These are phyloP conservation scores for Micronycteris hirsuta DNA, from an alignment of 2,113 vertebrate genomes.

Conservation along the genomic window DNA sequence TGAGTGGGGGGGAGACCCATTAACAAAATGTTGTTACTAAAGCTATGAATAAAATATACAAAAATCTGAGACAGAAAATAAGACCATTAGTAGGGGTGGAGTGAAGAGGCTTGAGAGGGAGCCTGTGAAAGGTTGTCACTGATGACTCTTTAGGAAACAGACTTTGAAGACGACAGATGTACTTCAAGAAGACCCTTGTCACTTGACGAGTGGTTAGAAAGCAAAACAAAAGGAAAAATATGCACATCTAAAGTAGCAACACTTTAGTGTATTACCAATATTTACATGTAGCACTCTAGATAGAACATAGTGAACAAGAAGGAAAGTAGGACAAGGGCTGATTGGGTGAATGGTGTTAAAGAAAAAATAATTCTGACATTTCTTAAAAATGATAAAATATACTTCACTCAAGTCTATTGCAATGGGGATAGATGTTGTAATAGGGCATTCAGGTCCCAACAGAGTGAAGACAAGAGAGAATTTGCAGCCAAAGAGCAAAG, in stretches of 20 bases:
- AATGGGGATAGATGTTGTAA: background rate
- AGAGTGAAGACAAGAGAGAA: background rate
- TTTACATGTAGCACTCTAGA: background rate
- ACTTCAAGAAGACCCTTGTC: background rate
- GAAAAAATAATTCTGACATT: background rate
- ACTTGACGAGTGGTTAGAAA: background rate
- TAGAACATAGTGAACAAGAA: background rate
- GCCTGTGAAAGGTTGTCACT: background rate
- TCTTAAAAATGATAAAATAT: background rate
- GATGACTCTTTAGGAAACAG: background rate
- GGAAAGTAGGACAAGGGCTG: background rate
- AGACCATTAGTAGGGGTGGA: background rate
- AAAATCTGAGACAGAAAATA: background rate
- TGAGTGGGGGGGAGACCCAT: background rate
- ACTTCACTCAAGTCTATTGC: background rate
- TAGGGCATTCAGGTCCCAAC: background rate
- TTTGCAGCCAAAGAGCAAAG: background rate
- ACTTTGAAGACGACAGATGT: background rate
- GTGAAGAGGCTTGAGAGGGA: background rate
- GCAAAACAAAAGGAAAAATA: background rate
- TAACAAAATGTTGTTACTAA: background rate
- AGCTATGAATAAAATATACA: background rate
- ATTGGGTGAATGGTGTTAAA: background rate
- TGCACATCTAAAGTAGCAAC: background rate
- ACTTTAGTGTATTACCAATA: background rate